These are phyloP conservation scores for Acleris literana DNA, from an alignment of 2,888 invertebrate genomes.

Conservation along the genomic window DNA sequence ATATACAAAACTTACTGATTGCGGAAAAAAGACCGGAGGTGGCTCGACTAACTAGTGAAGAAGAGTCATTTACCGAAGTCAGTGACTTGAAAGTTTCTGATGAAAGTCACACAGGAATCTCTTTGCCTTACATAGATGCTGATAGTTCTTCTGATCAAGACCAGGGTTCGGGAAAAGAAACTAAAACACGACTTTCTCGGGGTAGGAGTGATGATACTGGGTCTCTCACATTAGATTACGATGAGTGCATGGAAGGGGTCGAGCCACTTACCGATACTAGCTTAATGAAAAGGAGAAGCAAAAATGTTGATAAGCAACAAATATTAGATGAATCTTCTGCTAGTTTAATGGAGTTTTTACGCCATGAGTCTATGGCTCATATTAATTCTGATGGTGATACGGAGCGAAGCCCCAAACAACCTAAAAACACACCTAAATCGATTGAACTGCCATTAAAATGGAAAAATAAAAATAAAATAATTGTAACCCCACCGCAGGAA, in stretches of 20 bases:
- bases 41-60: conserved; percentile 84
- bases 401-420: conserved; percentile 64
- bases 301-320: conserved; percentile 80
- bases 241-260: conserved; percentile 85
- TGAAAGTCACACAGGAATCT: conserved; percentile 75
- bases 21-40: conserved; percentile 77
- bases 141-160: conserved; percentile 81
- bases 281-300: conserved; percentile 52
- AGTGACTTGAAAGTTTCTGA: conserved; percentile 84
- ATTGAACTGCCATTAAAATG: conserved; percentile 72
- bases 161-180: conserved; percentile 60
- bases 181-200: conserved; percentile 61
- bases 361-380: conserved; percentile 73
- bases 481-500: conserved; percentile 85
- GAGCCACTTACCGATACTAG: conserved; percentile 82
- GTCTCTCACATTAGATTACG: conserved; percentile 87
- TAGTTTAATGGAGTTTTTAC: conserved; percentile 78
- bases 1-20: conserved; percentile 59
- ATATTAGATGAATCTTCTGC: conserved; percentile 84
- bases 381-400: conserved; percentile 68
- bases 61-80: conserved; percentile 87
- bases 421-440: conserved; percentile 56
- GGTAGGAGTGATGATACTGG: conserved; percentile 87
- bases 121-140: conserved; percentile 79
- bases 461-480: conserved; percentile 83